Evolutionary conservation across 2,797 vertebrate species (phyloP).

Genomic region (Lepilemur ruficaudatus): DNA sequence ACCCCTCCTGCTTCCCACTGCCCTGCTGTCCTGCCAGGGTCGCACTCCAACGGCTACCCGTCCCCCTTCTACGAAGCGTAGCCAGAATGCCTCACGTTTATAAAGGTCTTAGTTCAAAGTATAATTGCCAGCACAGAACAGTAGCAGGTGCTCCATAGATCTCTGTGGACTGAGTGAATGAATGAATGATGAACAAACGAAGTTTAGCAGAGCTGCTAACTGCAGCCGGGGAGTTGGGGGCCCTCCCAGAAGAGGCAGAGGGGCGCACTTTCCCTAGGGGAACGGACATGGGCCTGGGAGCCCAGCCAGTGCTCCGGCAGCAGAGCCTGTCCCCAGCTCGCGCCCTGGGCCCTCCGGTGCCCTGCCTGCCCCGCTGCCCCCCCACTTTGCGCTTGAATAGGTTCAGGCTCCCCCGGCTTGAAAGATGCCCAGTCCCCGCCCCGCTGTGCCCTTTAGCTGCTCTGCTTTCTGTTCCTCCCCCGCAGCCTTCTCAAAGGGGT

Average conservation of each 20-base stretch:
- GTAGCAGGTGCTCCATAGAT: rapidly evolving
- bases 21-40: rapidly evolving
- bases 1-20: rapidly evolving
- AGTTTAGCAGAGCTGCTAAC: neutral
- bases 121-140: rapidly evolving
- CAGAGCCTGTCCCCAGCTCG: neutral
- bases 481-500: neutral
- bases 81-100: rapidly evolving
- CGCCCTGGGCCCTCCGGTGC: rapidly evolving
- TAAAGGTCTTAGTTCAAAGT: neutral
- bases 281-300: neutral
- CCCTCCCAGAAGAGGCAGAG: neutral
- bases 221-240: rapidly evolving
- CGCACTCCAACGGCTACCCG: rapidly evolving
- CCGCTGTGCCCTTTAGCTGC: neutral
- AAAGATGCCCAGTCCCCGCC: rapidly evolving
- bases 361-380: neutral
- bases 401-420: neutral
- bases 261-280: neutral
- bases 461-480: neutral
- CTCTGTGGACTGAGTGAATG: neutral
- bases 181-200: rapidly evolving
- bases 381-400: rapidly evolving
- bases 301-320: rapidly evolving
- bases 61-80: rapidly evolving